Evolutionary conservation across 1,140 invertebrate species (phyloP).

Genomic region (Pseudomyrmex sp.): DNA sequence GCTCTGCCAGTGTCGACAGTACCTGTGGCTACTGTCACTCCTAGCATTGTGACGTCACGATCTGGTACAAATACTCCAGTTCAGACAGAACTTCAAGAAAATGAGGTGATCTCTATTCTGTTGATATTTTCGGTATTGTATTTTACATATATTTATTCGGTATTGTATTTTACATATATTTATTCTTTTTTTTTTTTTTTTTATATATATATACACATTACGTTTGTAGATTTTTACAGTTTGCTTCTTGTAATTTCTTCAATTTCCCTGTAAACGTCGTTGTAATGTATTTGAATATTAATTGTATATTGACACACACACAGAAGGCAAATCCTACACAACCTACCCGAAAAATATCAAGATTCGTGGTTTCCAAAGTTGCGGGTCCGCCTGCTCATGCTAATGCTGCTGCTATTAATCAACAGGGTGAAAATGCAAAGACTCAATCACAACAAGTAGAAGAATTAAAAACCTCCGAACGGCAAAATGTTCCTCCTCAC

Average conservation of each 20-base stretch:
- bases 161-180: conserved; percentile 9
- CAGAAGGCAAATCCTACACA: conserved; percentile 72
- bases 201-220: background rate
- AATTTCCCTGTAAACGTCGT: too few species aligned
- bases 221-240: background rate
- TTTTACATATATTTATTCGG: conserved; percentile 12
- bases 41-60: conserved; percentile 73
- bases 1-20: conserved; percentile 73
- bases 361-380: conserved; percentile 86
- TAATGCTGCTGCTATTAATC: conserved; percentile 68
- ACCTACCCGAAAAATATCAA: conserved; percentile 84
- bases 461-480: conserved; percentile 68
- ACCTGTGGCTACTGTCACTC: conserved; percentile 76
- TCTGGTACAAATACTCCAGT: conserved; percentile 76
- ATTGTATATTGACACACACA: conserved; percentile 10
- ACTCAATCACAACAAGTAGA: conserved; percentile 71
- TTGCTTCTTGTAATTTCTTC: too few species aligned
- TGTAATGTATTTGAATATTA: background rate
- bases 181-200: conserved; percentile 11
- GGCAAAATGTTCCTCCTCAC: conserved; percentile 62
- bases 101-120: conserved; percentile 72
- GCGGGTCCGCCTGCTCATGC: conserved; percentile 78
- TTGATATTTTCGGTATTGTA: conserved; percentile 27
- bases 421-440: conserved; percentile 58
- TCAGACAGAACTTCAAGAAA: conserved; percentile 78